phyloP scores from a whole-genome alignment of 2,888 invertebrate genomes.

The Lamellibrachia satsuma region DNA sequence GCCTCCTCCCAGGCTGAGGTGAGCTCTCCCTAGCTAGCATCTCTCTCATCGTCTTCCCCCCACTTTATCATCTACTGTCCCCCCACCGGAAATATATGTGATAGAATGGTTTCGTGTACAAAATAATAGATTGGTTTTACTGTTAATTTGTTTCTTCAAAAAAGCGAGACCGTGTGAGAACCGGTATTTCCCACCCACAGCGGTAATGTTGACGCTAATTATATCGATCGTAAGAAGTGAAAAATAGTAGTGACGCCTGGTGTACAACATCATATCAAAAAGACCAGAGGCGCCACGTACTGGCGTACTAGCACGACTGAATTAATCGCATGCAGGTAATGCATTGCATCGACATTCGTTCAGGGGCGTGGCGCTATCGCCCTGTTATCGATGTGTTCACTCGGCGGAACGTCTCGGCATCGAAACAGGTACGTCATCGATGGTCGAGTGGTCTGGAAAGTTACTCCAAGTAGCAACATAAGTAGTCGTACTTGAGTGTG shows the following conservation, averaged over 20 bases:
- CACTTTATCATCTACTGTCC: no score
- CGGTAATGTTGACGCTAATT: no score
- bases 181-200: no score
- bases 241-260: not conserved
- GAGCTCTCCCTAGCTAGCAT: no score
- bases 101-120: no score
- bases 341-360: not conserved
- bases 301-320: not conserved
- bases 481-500: not conserved
- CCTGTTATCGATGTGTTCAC: not conserved
- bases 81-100: no score
- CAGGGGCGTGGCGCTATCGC: not conserved
- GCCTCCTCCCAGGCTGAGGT: no score
- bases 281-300: not conserved
- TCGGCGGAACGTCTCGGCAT: not conserved
- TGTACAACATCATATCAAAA: not conserved
- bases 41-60: no score
- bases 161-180: no score
- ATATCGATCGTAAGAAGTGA: not conserved
- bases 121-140: no score
- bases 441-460: not conserved
- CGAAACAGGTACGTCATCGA: not conserved
- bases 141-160: no score
- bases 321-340: not conserved
- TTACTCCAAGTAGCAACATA: not conserved